phyloP scores from a whole-genome alignment of 1,140 invertebrate genomes.

The Mycetomoellerius zeteki region DNA sequence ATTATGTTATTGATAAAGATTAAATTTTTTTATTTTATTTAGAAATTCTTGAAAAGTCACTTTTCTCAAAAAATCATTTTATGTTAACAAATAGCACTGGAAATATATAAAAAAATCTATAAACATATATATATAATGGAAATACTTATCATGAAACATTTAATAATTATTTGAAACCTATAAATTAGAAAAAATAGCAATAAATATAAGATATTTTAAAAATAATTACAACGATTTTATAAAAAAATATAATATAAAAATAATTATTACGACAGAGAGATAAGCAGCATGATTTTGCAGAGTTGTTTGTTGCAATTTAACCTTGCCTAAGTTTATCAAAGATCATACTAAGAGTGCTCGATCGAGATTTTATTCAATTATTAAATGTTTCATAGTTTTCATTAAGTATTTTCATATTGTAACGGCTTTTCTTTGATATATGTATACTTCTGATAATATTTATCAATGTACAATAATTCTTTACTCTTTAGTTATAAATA shows the following conservation, averaged over 20 bases:
- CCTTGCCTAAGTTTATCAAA: neutral
- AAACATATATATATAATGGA: no score
- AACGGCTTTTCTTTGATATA: neutral
- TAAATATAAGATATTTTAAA: neutral
- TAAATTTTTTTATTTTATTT: conserved; percentile 6
- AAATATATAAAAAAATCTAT: no score
- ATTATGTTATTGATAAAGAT: conserved; percentile 6
- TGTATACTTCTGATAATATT: neutral
- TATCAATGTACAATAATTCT: neutral
- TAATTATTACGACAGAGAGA: neutral
- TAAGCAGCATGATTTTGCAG: conserved; percentile 5
- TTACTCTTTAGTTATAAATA: neutral
- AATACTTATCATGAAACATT: no score
- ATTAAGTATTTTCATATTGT: neutral
- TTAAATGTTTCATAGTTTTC: conserved; percentile 1
- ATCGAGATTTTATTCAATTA: conserved; percentile 12
- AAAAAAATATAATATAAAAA: no score
- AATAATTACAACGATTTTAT: neutral
- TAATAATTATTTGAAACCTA: no score
- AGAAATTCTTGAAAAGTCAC: neutral
- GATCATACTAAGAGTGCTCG: neutral
- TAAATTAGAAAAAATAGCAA: neutral
- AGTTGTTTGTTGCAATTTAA: neutral
- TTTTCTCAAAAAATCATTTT: neutral
- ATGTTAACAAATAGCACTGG: no score